Evolutionary conservation across 2,113 vertebrate species (phyloP).

Genomic region (Sinocyclocheilus rhinocerous): DNA sequence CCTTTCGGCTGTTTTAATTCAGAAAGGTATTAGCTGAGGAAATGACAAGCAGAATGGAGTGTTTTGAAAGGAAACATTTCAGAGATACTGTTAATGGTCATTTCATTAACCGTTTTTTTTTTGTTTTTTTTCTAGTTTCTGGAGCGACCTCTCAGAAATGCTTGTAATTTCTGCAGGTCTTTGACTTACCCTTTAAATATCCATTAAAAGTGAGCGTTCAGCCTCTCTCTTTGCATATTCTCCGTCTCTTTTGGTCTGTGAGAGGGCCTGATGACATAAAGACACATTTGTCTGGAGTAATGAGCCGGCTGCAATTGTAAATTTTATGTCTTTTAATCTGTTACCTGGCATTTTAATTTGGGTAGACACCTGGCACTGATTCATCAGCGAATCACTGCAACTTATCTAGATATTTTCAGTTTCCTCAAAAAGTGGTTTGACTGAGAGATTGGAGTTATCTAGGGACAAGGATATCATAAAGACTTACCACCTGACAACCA

Average conservation of each 20-base stretch:
- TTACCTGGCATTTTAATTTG: neutral
- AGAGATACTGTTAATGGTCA: constrained; percentile 63
- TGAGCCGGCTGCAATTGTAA: neutral
- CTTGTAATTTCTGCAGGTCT: constrained; percentile 63
- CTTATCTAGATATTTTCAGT: neutral
- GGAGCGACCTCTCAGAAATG: constrained; percentile 47
- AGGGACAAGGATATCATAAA: neutral
- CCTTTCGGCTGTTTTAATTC: constrained; percentile 80
- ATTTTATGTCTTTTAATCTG: constrained; percentile 23
- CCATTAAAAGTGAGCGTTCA: constrained; percentile 62
- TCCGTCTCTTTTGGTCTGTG: neutral
- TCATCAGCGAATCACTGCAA: neutral
- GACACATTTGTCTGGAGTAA: neutral
- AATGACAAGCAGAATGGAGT: constrained; percentile 47
- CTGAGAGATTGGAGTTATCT: neutral
- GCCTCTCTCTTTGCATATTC: constrained; percentile 22
- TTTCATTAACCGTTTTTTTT: constrained; percentile 32
- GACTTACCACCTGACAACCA: neutral
- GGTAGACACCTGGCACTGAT: neutral
- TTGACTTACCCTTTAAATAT: constrained; percentile 71
- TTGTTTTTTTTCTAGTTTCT: neutral
- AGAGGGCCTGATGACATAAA: constrained; percentile 22
- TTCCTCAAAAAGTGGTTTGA: neutral
- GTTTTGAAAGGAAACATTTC: constrained; percentile 54
- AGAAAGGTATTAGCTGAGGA: constrained; percentile 72